Evolutionary conservation across 2,888 invertebrate species (phyloP), one percentile per base, ranked within the genome.

Genomic region (Drosophila koepferae): DNA sequence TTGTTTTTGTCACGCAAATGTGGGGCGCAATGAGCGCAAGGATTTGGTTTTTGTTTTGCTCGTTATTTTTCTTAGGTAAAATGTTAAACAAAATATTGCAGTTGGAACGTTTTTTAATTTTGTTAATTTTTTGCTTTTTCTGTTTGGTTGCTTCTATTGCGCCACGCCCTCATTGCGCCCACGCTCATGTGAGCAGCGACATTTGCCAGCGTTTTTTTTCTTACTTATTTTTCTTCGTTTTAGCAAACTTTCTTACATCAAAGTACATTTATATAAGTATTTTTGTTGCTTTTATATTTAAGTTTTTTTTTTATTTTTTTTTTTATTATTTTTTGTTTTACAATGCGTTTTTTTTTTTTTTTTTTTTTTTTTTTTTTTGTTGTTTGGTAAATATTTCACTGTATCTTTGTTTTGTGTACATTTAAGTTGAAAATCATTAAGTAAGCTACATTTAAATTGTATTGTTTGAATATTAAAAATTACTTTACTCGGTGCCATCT

Each of bases 161-260:
- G 55, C 28, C 55, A 67, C 68, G 67, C 68, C 61, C 65, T 23
- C 48, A 49, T 41, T 59, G 64, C 64, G 51, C 49, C 56, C 56
- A 20, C 44, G 20, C 60, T 38, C 51, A 12, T 28, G 16, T 41
- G 46, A 34, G 44, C 41, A 31, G 51, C 67, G 49, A 59, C 59
- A 72, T 67, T 54, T 61, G 58, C 54, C 54, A 60, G 36, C 46
- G 31, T 23, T 38, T 44, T 20, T 65, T 60, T 38, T 41, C 48
- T 36, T 23, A 41, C 71, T 62, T 28, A 66, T 55, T 75, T 71
- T 72, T 78, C 61, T 60, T 80, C 70, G 72, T 74, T 87, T 85
- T 86, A 88, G 83, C 86, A 83, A 88, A 83, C 81, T 77, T 80
- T 82, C 85, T 85, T 86, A 86, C 86, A 88, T 86, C 88, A 88